Evolutionary conservation across 1,140 invertebrate genomes (phyloP).

Genomic region (Lordiphosa clarofinis): DNA sequence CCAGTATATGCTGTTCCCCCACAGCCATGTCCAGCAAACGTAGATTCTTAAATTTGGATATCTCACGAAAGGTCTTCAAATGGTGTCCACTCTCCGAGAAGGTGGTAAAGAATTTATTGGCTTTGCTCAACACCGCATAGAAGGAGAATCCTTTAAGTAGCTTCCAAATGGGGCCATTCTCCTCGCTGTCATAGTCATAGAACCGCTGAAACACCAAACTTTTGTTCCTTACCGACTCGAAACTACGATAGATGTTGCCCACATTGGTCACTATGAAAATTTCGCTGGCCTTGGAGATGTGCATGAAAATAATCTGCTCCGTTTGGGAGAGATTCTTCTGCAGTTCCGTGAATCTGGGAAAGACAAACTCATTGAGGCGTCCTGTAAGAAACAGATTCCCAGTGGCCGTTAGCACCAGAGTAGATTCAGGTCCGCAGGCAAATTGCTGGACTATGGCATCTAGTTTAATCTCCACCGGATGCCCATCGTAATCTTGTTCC

Average conservation of each 20-base stretch:
- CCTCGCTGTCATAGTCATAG: slow-evolving; percentile 78
- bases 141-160: slow-evolving; percentile 70
- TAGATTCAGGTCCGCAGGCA: slow-evolving; percentile 68
- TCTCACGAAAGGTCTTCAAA: slow-evolving; percentile 79
- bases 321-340: slow-evolving; percentile 69
- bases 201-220: slow-evolving; percentile 76
- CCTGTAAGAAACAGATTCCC: slow-evolving; percentile 70
- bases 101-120: slow-evolving; percentile 76
- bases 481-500: slow-evolving; percentile 49
- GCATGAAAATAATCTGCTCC: slow-evolving; percentile 76
- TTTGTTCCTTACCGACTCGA: slow-evolving; percentile 68
- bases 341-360: slow-evolving; percentile 71
- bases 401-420: slow-evolving; percentile 67
- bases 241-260: slow-evolving; percentile 75
- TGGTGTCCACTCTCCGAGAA: slow-evolving; percentile 79
- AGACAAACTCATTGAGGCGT: slow-evolving; percentile 71
- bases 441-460: slow-evolving; percentile 64
- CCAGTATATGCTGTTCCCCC: slow-evolving; percentile 71
- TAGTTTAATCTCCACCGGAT: slow-evolving; percentile 63
- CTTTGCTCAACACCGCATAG: slow-evolving; percentile 72
- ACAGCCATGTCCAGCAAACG: slow-evolving; percentile 71
- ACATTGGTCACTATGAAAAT: slow-evolving; percentile 77
- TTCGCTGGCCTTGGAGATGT: slow-evolving; percentile 77
- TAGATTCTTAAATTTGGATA: slow-evolving; percentile 77
- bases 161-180: slow-evolving; percentile 79